Base-by-base conservation (phyloP, 2,888 invertebrate species). In the Onchidella celtica region DNA sequence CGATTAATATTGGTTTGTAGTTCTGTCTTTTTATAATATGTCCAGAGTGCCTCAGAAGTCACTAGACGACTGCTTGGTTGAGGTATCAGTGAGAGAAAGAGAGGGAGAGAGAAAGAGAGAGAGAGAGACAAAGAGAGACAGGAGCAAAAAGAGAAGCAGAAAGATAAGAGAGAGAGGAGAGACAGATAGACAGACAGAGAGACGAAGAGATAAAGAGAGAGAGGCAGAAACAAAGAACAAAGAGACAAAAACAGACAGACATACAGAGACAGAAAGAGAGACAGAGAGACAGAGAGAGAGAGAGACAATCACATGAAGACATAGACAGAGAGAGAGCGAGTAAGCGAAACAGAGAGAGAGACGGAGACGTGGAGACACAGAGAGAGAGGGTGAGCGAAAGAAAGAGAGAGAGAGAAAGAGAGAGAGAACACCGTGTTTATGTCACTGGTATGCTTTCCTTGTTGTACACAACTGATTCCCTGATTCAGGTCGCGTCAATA, bases 221-320 rank as follows among this genome's bases (percentile, higher is more conserved):
- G 6, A 29, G 65, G 32, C 11, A 29, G 65, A 65, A 32, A 47
- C 27, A 32, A 65, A 32, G 11, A 14, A 65, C 29, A 65, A 32
- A 65, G 3, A 29, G 21, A 24, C 11, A 65, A 21, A 65, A 21
- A 29, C 11, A 24, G 27, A 14, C 3, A 29, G 65, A 65, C 29
- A 65, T 27, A 65, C 29, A 29, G 65, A 65, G 65, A 29, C 29
- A 65, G 65, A 65, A 32, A 65, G 3, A 65, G 65, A 3, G 65
- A 65, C 29, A 65, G 65, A 65, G 65, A 65, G 65, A 29, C 29
- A 65, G 65, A 65, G 65, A 29, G 65, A 65, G 61, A 61, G 61
- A 61, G 61, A 61, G 61, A 61, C 47, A 11, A 17, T 11, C 47
- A 11, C 9, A 47, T 17, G 6, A 17, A 47, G 17, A 47, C 9